Evolutionary conservation across 23 tunicate species (phyloP), one percentile per base, ranked within the genome.

Genomic region (Aplidium turbinatum): DNA sequence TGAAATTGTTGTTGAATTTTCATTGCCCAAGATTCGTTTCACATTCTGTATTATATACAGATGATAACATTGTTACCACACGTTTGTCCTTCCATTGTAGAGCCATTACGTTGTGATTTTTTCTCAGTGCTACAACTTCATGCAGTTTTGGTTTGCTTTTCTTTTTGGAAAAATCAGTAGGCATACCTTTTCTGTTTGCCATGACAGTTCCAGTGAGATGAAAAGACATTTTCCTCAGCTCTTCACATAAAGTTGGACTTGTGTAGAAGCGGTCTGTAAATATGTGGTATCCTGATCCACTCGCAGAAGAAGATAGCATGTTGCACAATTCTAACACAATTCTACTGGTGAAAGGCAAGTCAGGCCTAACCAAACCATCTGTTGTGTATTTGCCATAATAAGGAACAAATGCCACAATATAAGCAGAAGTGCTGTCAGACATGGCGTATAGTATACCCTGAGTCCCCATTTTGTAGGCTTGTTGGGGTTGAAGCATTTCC

Each of bases 401-500:
- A 28, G 68, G 68, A 60, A 60, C 68, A 60, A 60, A 60, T 60
- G 36, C 68, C 6, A 60, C 38, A 27, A 60, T 30, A 60, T 60
- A 60, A 60, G 68, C 68, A 60, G 68, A 60, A 16, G 36, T 38
- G 68, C 68, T 60, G 36, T 60, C 68, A 60, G 38, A 60, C 68
- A 60, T 60, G 5, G 38, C 31, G 68, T 60, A 60, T n/a, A n/a
- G n/a, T n/a, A n/a, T 30, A 60, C 68, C 6, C 68, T 27, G 68
- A 60, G 68, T 26, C 68, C 68, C 68, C 68, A 60, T 60, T 60
- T 60, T 30, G 68, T 30, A 26, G 68, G 38, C n/a, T 60, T 66
- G 51, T 66, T 36, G 73, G 73, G 73, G 73, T 66, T 66, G 52
- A 35, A 66, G 22, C 73, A 66, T 66, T 38, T 66, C 73, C 73